These are phyloP conservation scores for Tetramorium alpestre DNA, from an alignment of 1,140 invertebrate species.

Conservation along the genomic window DNA sequence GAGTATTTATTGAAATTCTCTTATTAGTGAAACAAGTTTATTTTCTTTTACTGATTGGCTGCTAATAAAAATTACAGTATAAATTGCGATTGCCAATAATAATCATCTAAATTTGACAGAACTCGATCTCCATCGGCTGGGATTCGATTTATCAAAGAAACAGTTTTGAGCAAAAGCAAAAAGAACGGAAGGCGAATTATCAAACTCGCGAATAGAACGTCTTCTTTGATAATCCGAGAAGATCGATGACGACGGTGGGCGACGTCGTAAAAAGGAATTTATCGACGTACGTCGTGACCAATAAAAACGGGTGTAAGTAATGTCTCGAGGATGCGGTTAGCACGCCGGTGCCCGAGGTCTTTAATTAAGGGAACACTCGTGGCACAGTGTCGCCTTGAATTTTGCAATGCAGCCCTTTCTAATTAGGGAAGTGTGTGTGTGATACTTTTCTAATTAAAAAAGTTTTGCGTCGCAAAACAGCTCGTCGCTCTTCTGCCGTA, in stretches of 20 bases:
- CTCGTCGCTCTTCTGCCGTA: background rate
- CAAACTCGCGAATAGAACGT: conserved; percentile 61
- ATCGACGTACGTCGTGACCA: conserved; percentile 63
- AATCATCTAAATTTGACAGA: background rate
- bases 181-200: conserved; percentile 38
- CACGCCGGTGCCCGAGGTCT: conserved; percentile 38
- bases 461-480: conserved; percentile 66
- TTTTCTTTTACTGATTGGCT: background rate
- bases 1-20: background rate
- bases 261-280: conserved; percentile 70
- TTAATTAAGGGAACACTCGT: conserved; percentile 70
- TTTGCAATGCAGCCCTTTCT: conserved; percentile 67
- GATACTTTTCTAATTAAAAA: conserved; percentile 75
- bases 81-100: background rate
- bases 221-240: conserved; percentile 48
- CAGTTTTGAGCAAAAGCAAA: background rate
- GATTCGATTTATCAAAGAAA: conserved; percentile 35
- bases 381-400: conserved; percentile 59
- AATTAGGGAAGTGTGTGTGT: conserved; percentile 67
- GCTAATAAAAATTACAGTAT: background rate
- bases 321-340: conserved; percentile 40
- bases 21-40: background rate
- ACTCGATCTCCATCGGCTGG: background rate
- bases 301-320: conserved; percentile 56
- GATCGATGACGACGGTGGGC: conserved; percentile 63